Evolutionary conservation across 2,797 vertebrate genomes (phyloP), one percentile per base, ranked within the genome.

Genomic region (Serranus cabrilla): DNA sequence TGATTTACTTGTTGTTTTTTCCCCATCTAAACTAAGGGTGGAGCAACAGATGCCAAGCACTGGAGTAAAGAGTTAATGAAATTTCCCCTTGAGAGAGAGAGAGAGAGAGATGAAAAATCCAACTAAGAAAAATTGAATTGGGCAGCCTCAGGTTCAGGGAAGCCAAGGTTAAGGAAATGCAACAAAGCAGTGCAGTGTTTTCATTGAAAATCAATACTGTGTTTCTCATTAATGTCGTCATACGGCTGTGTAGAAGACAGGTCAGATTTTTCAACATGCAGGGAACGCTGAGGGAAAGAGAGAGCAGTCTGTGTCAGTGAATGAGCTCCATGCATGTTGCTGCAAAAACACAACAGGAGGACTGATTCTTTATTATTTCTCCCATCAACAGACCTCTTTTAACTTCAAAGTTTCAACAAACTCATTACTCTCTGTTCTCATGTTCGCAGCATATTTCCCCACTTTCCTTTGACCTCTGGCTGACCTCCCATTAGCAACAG

Each of bases 141-240:
- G 86, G 75, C 83, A 87, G 83, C 64, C 71, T 78, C 37, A n/a
- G 80, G 83, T 92, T 87, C 56, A 73, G 59, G 68, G 64, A 78
- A 88, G 82, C 87, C 89, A 92, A 91, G 89, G 91, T 92, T 94
- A 91, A 90, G 78, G 70, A 89, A 93, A 92, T 80, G 87, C 85
- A 91, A 88, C 90, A 91, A 89, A 92, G 86, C 77, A 79, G 78
- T 49, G 76, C 63, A 71, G 83, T 60, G 76, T 88, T 92, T 91
- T 87, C 84, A 92, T 89, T 71, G 84, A 89, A 92, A 94, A 93
- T 93, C 93, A 88, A 94, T 94, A 88, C 27, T 20, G 73, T 73
- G 79, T 81, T 72, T 86, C 79, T 91, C 90, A 90, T 94, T 89
- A 92, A 87, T 91, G 87, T 87, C 85, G 79, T 81, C 54, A 54